A percentile compares a stretch with the other conserved stretches of the same genome.
These are phyloP conservation scores for Pyrocoelia pectoralis DNA, from an alignment of 2,888 invertebrate species.

Conservation along the genomic window DNA sequence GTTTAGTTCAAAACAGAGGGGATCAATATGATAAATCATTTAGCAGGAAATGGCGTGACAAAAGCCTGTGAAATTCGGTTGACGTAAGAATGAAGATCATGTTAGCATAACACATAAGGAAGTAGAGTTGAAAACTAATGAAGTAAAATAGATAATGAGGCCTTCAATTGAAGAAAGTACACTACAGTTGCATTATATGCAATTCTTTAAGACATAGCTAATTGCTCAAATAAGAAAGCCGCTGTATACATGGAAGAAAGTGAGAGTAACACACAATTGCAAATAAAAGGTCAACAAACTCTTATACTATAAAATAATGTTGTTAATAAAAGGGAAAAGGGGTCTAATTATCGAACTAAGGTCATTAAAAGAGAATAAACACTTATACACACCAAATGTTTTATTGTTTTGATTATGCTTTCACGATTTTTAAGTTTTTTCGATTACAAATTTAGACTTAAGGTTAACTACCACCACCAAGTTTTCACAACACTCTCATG, in stretches of 20 bases:
- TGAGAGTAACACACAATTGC: slow-evolving; percentile 9
- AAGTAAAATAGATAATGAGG: too few relatives aligned
- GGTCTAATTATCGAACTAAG: too few relatives aligned
- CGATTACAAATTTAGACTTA: neutral
- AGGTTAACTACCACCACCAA: slow-evolving; percentile 3
- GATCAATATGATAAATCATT: too few relatives aligned
- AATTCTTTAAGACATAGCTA: neutral
- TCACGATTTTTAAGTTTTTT: neutral
- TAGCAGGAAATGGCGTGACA: too few relatives aligned
- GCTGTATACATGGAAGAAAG: neutral
- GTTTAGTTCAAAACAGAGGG: too few relatives aligned
- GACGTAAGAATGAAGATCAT: too few relatives aligned
- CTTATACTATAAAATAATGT: neutral
- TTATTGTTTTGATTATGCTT: neutral
- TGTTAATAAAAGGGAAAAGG: neutral
- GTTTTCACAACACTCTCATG: neutral
- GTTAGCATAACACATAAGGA: too few relatives aligned
- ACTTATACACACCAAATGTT: neutral
- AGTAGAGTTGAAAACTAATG: too few relatives aligned
- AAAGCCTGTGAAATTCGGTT: too few relatives aligned
- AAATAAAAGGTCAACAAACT: slow-evolving; percentile 8
- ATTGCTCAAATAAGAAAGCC: slow-evolving; percentile 8
- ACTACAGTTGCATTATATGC: neutral
- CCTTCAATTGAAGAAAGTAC: neutral
- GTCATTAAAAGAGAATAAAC: too few relatives aligned